Base-by-base conservation (phyloP, 2,797 vertebrate species). In the Sebastes oblongus region DNA sequence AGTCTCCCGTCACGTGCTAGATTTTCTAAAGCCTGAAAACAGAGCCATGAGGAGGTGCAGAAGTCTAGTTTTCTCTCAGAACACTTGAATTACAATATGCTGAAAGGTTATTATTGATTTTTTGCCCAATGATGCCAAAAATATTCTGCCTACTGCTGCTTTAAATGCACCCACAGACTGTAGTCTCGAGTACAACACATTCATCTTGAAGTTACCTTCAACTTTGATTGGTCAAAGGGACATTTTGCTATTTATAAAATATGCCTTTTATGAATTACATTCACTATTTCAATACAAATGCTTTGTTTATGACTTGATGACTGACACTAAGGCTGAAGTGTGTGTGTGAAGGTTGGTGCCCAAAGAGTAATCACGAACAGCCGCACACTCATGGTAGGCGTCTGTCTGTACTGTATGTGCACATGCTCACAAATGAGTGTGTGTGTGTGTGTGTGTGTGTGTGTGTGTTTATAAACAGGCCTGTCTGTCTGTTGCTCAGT, bases 391-490 rank as follows among this genome's bases (percentile, higher is more conserved):
- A 72, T 42, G 62, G 66, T 55, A 77, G 84, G 82, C 82, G 10
- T 84, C 73, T 90, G 80, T 77, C 75, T 85, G 62, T 85, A 87
- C 80, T 85, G 87, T 91, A 88, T 81, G 80, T 82, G 84, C 80
- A 87, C 70, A 76, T 69, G 46, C 67, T 75, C 73, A 80, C 82
- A 80, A 70, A 83, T 69, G 9, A 82, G 89, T 86, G 85, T 91
- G 69, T 50, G 58, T 76, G 64, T 72, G 75, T 70, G 77, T n/a
- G n/a, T n/a, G n/a, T n/a, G n/a, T 74, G 77, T 81, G 80, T 86
- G 83, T 87, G 83, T 87, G 85, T 94, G 92, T 94, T 91, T 94
- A 93, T 93, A 93, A 93, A 93, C 92, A 90, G 89, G 80, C 77
- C 84, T 90, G 91, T 91, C 89, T 88, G 87, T 88, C 89, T 88